These are phyloP conservation scores for Isaurus tuberculatus DNA, from an alignment of 92 coral and sea anemone genomes.

Conservation along the genomic window DNA sequence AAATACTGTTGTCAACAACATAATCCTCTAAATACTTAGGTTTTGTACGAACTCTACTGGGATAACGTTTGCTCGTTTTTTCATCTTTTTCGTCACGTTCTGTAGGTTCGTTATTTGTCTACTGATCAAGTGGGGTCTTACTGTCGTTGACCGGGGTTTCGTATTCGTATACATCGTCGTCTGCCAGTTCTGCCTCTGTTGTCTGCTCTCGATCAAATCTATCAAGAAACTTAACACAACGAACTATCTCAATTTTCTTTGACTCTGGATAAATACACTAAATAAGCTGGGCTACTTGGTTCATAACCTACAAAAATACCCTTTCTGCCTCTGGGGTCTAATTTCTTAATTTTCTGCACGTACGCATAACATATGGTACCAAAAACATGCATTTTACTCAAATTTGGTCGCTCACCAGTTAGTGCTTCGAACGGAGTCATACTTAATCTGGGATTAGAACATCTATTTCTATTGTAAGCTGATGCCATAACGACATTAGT, in stretches of 20 bases:
- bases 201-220: conserved; percentile 35
- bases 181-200: conserved; percentile 6
- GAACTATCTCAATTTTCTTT: conserved; percentile 43
- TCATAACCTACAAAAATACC: conserved; percentile 63
- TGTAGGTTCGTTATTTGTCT: conserved; percentile 13
- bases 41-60: conserved; percentile 46
- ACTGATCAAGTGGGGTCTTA: conserved; percentile 5
- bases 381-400: conserved; percentile 58
- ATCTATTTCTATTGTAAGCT: conserved; percentile 47
- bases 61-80: conserved; percentile 34
- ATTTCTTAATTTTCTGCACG: conserved; percentile 45
- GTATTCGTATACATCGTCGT: neutral
- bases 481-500: conserved; percentile 48
- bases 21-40: conserved; percentile 41
- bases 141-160: conserved; percentile 9
- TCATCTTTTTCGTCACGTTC: neutral
- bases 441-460: conserved; percentile 33
- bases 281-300: conserved; percentile 51
- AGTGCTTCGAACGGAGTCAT: conserved; percentile 53
- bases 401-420: conserved; percentile 53
- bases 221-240: conserved; percentile 52
- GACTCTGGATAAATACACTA: conserved; percentile 54
- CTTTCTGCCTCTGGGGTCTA: conserved; percentile 49
- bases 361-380: conserved; percentile 61
- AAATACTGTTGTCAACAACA: neutral